Evolutionary conservation across 2,797 vertebrate genomes (phyloP).

Genomic region (Pantherophis alleghaniensis): DNA sequence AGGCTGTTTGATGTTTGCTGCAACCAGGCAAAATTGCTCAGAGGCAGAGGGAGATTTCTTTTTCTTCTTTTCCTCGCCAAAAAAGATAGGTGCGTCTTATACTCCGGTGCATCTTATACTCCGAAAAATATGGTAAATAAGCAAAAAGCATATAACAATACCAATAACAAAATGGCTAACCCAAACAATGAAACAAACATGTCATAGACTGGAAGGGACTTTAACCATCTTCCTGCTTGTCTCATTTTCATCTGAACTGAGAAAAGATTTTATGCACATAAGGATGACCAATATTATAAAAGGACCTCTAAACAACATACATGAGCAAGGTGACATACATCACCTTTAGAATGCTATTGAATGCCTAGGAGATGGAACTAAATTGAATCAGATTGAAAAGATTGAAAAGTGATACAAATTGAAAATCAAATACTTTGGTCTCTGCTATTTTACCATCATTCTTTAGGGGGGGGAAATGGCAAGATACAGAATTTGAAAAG

Average conservation of each 20-base stretch:
- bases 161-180: not conserved
- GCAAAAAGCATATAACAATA: not conserved
- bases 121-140: not conserved
- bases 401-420: not conserved
- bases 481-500: not conserved
- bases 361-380: not conserved
- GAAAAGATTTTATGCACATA: not conserved
- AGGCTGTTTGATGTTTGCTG: too few species aligned
- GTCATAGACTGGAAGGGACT: not conserved
- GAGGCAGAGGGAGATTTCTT: too few species aligned
- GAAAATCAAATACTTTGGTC: not conserved
- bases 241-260: not conserved
- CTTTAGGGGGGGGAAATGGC: not conserved
- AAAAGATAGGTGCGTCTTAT: too few species aligned
- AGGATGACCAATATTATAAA: not conserved
- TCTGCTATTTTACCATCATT: not conserved
- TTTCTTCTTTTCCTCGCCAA: too few species aligned
- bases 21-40: too few species aligned
- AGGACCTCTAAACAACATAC: not conserved
- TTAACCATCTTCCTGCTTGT: not conserved
- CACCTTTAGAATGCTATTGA: not conserved
- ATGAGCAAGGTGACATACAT: not conserved
- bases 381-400: not conserved
- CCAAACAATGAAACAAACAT: not conserved
- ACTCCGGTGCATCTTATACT: too few species aligned